Conservation (phyloP, 2,888 invertebrate genomes). For the Hetaerina titia region DNA sequence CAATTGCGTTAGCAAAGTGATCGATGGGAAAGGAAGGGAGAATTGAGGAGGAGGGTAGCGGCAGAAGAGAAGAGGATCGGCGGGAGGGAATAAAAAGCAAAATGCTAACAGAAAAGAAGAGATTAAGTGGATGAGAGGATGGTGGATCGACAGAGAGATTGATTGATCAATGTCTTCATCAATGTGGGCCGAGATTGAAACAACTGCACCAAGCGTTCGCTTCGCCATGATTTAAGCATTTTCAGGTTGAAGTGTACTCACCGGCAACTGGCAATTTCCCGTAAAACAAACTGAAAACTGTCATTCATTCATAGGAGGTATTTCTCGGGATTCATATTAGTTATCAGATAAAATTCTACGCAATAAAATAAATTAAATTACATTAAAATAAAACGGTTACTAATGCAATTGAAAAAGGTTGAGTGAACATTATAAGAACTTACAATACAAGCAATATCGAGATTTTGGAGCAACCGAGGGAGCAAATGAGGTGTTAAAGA, state of each 20-base stretch:
- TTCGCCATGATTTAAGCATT: background rate
- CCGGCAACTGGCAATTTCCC: background rate
- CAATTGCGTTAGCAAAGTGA: background rate
- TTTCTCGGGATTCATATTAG: too few species aligned
- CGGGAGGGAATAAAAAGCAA: background rate
- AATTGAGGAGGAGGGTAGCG: background rate
- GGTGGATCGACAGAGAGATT: background rate
- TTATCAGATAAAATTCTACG: too few species aligned
- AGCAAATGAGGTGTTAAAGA: too few species aligned
- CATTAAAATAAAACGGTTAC: too few species aligned
- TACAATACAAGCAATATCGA: too few species aligned
- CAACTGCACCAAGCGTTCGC: background rate
- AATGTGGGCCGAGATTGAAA: conserved; percentile 8
- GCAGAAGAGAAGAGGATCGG: background rate
- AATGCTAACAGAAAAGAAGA: background rate
- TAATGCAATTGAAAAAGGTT: too few species aligned
- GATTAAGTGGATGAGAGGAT: background rate
- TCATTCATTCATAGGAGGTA: too few species aligned
- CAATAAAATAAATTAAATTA: too few species aligned
- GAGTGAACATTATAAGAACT: too few species aligned
- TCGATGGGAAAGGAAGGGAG: background rate
- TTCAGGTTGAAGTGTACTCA: background rate
- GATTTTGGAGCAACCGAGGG: too few species aligned
- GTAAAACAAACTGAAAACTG: background rate
- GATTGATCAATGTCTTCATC: background rate